These are phyloP conservation scores for Pantherophis alleghaniensis DNA, from an alignment of 2,797 vertebrate species.

Conservation along the genomic window DNA sequence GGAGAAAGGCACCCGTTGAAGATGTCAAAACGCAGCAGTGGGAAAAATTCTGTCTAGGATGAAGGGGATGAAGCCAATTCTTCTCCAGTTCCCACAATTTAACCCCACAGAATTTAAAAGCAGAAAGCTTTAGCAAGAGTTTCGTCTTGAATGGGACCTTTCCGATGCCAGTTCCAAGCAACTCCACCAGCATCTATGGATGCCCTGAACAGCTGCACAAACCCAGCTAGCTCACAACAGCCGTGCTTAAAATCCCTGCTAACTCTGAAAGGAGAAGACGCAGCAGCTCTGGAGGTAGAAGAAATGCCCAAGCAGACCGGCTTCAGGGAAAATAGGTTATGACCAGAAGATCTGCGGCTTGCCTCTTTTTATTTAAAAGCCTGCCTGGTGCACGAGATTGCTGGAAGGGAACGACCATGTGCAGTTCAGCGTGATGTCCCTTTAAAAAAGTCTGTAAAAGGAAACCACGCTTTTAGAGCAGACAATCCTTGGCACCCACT, in stretches of 20 bases:
- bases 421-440: slow-evolving; percentile 70
- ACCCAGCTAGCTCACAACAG: slow-evolving; percentile 33
- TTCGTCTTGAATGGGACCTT: background rate
- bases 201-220: slow-evolving; percentile 41
- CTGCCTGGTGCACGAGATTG: slow-evolving; percentile 49
- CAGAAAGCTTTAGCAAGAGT: background rate
- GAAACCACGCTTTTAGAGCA: slow-evolving; percentile 75
- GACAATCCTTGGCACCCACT: slow-evolving; percentile 73
- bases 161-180: background rate
- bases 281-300: background rate
- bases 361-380: slow-evolving; percentile 46
- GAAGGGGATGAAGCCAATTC: background rate
- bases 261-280: background rate
- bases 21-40: background rate
- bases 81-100: rapidly evolving
- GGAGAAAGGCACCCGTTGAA: background rate
- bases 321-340: slow-evolving; percentile 60
- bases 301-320: slow-evolving; percentile 32
- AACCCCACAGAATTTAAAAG: background rate
- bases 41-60: background rate
- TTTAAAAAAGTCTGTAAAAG: slow-evolving; percentile 89
- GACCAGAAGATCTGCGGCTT: slow-evolving; percentile 25
- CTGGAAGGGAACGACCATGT: slow-evolving; percentile 83
- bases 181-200: slow-evolving; percentile 13
- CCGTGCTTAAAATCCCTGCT: slow-evolving; percentile 16